Conservation (phyloP, 2,113 vertebrate species). For the Budorcas taxicolor region DNA sequence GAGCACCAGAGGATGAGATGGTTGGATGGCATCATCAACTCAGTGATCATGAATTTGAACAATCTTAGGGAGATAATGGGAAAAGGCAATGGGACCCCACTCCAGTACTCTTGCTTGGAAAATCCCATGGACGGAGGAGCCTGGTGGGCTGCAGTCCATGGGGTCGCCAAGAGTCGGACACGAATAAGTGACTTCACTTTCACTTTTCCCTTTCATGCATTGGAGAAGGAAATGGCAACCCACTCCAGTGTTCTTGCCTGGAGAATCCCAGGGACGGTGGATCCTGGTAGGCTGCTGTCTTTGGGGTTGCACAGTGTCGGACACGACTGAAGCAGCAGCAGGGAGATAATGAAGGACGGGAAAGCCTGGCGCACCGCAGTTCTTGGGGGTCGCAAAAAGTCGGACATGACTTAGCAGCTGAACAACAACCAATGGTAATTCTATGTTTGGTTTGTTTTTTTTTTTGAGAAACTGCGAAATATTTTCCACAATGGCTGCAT, state of each 20-base stretch:
- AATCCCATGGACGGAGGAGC: too few species aligned
- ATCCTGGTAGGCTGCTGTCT: background rate
- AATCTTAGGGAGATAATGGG: background rate
- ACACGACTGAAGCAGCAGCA: too few species aligned
- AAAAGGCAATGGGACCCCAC: too few species aligned
- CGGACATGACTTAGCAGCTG: background rate
- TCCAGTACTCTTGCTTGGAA: too few species aligned
- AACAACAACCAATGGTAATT: background rate
- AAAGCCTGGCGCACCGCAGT: background rate
- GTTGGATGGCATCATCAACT: background rate
- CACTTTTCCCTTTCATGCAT: too few species aligned
- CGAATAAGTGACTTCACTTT: too few species aligned
- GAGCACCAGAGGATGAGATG: background rate
- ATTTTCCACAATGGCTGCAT: background rate
- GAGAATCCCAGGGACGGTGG: background rate
- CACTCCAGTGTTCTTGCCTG: too few species aligned
- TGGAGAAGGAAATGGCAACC: too few species aligned
- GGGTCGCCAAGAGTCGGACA: too few species aligned
- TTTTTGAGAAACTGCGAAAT: background rate
- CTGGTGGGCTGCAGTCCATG: too few species aligned
- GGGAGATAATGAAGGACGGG: background rate
- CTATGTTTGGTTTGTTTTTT: background rate
- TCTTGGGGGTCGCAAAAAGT: background rate
- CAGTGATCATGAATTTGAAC: background rate
- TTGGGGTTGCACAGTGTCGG: fast-evolving